Evolutionary conservation across 2,797 vertebrate genomes (phyloP).

Genomic region (Holocentrus rufus): DNA sequence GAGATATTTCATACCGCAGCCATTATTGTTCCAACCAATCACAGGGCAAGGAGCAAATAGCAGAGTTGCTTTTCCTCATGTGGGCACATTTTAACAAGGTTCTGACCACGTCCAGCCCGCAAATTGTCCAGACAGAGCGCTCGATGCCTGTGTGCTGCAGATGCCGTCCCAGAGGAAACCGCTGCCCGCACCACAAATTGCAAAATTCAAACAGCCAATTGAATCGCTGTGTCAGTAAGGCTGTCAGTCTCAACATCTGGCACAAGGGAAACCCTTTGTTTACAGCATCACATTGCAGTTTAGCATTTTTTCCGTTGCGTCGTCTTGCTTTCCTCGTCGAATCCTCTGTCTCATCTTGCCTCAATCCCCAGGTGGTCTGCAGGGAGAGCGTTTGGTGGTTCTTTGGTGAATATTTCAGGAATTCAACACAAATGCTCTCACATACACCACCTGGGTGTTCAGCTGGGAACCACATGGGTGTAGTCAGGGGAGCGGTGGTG

Average conservation of each 20-base stretch:
- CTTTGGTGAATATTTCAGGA: constrained; percentile 53
- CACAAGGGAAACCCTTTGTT: not conserved
- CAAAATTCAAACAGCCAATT: not conserved
- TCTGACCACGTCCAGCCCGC: too few species aligned
- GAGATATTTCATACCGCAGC: not conserved
- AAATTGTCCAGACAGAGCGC: constrained; percentile 1
- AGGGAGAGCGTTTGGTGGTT: constrained; percentile 31
- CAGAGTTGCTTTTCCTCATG: too few species aligned
- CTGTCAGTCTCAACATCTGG: constrained; percentile 9
- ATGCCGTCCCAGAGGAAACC: not conserved
- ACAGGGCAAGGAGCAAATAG: not conserved
- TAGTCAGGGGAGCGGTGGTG: constrained; percentile 24
- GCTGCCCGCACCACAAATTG: not conserved
- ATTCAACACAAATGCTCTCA: constrained; percentile 38
- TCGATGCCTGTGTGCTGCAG: not conserved
- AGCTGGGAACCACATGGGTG: constrained; percentile 75
- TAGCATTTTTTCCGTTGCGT: not conserved
- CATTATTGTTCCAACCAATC: constrained; percentile 12
- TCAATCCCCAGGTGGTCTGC: constrained; percentile 14
- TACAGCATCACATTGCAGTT: not conserved
- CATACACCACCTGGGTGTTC: constrained; percentile 53
- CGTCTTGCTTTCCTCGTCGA: constrained; percentile 12
- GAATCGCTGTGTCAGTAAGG: not conserved
- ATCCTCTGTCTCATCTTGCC: constrained; percentile 4
- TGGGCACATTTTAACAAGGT: too few species aligned